Percentiles rank a stretch among this genome's conserved stretches.
Conservation (phyloP, 2,797 vertebrate genomes). For the Erpetoichthys calabaricus region DNA sequence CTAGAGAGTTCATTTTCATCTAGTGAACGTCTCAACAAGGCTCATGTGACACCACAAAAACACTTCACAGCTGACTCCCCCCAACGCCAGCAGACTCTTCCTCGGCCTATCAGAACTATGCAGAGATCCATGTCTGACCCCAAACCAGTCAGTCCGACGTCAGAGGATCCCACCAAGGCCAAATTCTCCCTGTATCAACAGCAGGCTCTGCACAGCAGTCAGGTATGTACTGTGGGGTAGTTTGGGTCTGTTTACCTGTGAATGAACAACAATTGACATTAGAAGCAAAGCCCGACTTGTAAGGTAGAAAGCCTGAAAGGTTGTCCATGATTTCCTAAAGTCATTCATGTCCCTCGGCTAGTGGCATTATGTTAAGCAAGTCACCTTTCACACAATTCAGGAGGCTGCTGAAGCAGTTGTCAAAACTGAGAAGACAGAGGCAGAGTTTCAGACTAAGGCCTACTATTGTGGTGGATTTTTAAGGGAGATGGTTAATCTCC, state of each 20-base stretch:
- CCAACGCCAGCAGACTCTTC: slow-evolving; percentile 82
- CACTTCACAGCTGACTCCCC: slow-evolving; percentile 74
- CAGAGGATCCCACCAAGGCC: slow-evolving; percentile 79
- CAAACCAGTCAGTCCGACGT: slow-evolving; percentile 95
- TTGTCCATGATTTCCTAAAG: no score
- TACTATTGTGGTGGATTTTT: no score
- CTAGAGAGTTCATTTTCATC: slow-evolving; percentile 85
- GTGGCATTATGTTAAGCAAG: no score
- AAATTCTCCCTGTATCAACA: slow-evolving; percentile 90
- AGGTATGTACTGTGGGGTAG: no score
- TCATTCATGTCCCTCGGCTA: no score
- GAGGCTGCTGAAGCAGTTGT: no score
- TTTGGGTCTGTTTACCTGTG: not conserved
- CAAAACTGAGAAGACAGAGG: no score
- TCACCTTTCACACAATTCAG: no score
- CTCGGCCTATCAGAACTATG: slow-evolving; percentile 91
- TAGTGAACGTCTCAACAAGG: slow-evolving; percentile 92
- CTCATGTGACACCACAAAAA: slow-evolving; percentile 93
- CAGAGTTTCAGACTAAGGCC: no score
- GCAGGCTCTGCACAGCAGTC: slow-evolving; percentile 70
- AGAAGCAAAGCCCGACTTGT: no score
- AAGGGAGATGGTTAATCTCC: no score
- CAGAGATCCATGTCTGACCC: slow-evolving; percentile 96
- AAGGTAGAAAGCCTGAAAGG: no score
- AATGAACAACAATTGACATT: not conserved